A percentile compares a stretch with the other conserved stretches of the same genome.
Conservation (phyloP, 2,888 invertebrate genomes). For the Cheilosia grossa region DNA sequence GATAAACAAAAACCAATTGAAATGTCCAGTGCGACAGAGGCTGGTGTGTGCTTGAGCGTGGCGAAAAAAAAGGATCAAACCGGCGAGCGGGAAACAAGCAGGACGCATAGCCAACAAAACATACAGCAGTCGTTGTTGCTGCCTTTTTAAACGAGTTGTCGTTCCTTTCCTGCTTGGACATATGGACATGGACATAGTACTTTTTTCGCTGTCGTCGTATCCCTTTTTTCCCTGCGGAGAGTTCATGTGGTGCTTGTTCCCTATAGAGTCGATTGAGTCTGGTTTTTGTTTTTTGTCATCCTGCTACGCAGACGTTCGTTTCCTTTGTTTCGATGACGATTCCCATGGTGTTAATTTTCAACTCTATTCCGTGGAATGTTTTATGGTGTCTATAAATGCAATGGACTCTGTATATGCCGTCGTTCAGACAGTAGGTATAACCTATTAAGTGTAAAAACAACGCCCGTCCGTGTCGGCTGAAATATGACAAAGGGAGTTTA, state of each 20-base stretch:
- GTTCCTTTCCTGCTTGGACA: constrained; percentile 50
- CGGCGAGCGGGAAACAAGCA: constrained; percentile 46
- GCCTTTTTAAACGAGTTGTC: constrained; percentile 64
- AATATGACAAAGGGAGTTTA: constrained; percentile 15
- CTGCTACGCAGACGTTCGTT: constrained; percentile 50
- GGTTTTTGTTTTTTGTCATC: constrained; percentile 53
- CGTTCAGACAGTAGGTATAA: constrained; percentile 9
- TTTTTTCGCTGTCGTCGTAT: constrained; percentile 34
- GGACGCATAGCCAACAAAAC: constrained; percentile 41
- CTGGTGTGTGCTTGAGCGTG: constrained; percentile 56
- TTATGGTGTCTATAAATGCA: constrained; percentile 65
- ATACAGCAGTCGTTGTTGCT: constrained; percentile 22
- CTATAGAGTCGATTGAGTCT: constrained; percentile 32
- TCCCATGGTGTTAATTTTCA: constrained; percentile 76
- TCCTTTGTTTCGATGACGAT: constrained; percentile 68
- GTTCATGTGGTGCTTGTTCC: constrained; percentile 39
- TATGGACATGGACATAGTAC: not conserved
- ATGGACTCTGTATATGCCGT: constrained; percentile 55
- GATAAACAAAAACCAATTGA: constrained; percentile 75
- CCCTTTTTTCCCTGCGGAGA: constrained; percentile 53
- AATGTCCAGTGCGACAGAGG: constrained; percentile 61
- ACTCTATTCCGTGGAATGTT: constrained; percentile 73
- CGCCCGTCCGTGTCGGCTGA: not conserved
- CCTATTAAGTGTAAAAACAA: constrained; percentile 29
- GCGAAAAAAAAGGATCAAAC: constrained; percentile 61